Conservation (phyloP, 2,113 vertebrate species). For the Regulus satrapa region DNA sequence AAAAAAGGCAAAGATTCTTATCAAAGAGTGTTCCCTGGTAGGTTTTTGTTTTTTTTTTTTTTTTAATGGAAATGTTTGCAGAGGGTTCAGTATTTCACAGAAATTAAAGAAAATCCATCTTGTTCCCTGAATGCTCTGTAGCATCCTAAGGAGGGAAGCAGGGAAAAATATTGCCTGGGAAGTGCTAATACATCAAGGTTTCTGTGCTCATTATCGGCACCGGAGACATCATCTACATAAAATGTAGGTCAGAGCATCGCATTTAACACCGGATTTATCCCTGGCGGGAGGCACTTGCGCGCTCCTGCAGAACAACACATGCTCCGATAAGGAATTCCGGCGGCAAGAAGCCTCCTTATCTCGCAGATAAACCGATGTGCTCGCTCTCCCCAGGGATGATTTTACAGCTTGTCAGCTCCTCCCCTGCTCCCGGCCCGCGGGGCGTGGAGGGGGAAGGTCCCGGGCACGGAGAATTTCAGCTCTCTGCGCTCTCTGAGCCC, state of each 20-base stretch:
- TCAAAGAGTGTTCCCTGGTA: background rate
- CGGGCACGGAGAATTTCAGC: no score
- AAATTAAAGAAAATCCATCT: constrained; percentile 17
- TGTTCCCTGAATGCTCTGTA: background rate
- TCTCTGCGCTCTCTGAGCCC: no score
- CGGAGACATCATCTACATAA: constrained; percentile 58
- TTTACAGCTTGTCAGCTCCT: background rate
- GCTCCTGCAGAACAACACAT: background rate
- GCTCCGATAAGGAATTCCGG: background rate
- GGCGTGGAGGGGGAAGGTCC: no score
- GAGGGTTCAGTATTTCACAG: background rate
- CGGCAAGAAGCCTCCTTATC: background rate
- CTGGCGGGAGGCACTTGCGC: background rate
- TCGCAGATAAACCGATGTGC: background rate
- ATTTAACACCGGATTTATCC: constrained; percentile 35
- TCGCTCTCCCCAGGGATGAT: background rate
- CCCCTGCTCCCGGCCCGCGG: background rate
- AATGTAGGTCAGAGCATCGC: constrained; percentile 70
- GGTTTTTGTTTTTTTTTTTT: no score
- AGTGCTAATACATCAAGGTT: constrained; percentile 20
- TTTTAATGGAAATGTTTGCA: background rate
- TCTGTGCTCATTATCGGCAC: constrained; percentile 36
- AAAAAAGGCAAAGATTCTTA: background rate
- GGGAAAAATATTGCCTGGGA: background rate
- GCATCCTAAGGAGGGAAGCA: background rate